These are phyloP conservation scores for Nasonia giraulti DNA, from an alignment of 1,140 invertebrate species.

Conservation along the genomic window DNA sequence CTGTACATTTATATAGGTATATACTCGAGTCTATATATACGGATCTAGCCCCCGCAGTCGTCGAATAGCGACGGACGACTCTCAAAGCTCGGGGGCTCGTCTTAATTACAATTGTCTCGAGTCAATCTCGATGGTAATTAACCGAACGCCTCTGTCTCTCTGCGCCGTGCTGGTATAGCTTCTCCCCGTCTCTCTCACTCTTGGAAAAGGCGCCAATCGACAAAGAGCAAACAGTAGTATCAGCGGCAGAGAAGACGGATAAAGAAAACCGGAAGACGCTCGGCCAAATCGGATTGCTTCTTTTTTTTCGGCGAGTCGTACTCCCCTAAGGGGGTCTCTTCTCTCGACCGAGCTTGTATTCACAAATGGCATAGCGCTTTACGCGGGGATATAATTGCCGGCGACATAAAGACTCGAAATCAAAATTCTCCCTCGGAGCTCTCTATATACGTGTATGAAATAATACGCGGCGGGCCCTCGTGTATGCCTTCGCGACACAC, in stretches of 20 bases:
- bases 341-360: no score
- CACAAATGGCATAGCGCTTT: no score
- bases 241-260: not conserved
- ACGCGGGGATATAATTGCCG: no score
- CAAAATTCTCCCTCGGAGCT: no score
- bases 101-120: constrained; percentile 74
- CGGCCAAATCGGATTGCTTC: not conserved
- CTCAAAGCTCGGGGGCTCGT: constrained; percentile 73
- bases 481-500: not conserved
- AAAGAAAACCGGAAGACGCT: not conserved
- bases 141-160: constrained; percentile 55
- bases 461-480: not conserved
- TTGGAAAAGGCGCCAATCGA: constrained; percentile 1
- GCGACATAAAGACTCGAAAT: no score
- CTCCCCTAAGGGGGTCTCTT: not conserved
- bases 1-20: not conserved
- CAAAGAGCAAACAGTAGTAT: constrained; percentile 19
- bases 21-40: not conserved
- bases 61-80: constrained; percentile 51
- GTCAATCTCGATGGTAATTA: constrained; percentile 75
- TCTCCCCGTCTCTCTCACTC: constrained; percentile 46
- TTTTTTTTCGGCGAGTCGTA: not conserved
- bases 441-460: not conserved
- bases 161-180: not conserved
- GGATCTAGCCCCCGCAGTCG: constrained; percentile 19